Evolutionary conservation across 2,888 invertebrate genomes (phyloP), one percentile per base, ranked within the genome.

Genomic region (Trichacis sp.): DNA sequence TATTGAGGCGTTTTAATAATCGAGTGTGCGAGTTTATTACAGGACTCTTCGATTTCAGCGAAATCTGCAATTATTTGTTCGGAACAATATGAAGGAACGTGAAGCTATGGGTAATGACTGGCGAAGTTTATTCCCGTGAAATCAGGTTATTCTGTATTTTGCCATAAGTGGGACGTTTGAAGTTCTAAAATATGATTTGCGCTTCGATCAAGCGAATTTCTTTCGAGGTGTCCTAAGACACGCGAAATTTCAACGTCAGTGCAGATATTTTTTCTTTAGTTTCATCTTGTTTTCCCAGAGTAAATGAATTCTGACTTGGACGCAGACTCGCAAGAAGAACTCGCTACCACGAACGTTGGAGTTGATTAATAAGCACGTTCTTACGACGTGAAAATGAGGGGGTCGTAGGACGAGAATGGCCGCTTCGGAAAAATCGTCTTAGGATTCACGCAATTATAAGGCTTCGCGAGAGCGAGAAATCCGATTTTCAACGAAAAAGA

Each of bases 271-370:
- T 18, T 42, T 57, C 20, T 40, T 33, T 18, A 14, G 12, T 11
- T 6, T 33, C n/a, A 6, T 8, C 43, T 15, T 42, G 11, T 5
- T 64, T 64, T 54, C 49, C 50, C 57, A 24, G 52, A 54, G 47
- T 24, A 52, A 46, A 33, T 42, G 52, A 49, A 52, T 48, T 43
- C 36, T n/a, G n/a, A 20, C 4, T 2, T 20, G n/a, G 30, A 33
- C 18, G 5, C 42, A 24, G 30, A 29, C 33, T n/a, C 20, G 46
- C 48, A 45, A 42, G 57, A 63, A 58, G 62, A 56, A 53, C 62
- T 51, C 18, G 19, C 46, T 40, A 46, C 63, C 63, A 58, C 63
- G 53, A 58, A 58, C 57, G 57, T 63, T 19, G 63, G 53, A 53
- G 17, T 42, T 11, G 9, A 11, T 51, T 63, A 63, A 63, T 63